phyloP scores from a whole-genome alignment of 2,797 vertebrate species.

The Artibeus jamaicensis region DNA sequence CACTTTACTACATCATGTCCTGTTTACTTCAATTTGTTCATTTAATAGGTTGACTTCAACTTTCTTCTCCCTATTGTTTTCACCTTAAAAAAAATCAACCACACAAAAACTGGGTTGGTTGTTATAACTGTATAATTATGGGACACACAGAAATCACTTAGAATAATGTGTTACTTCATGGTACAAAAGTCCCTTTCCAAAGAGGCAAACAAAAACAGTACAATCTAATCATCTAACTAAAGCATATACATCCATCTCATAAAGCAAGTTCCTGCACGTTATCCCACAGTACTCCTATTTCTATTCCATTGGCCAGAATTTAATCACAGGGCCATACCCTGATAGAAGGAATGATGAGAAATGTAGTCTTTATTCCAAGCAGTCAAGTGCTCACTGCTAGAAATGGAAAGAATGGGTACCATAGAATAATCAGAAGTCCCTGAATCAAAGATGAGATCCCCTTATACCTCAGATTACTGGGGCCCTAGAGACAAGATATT shows the following conservation, averaged over 20 bases:
- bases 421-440: not conserved
- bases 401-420: not conserved
- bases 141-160: not conserved
- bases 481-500: not conserved
- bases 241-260: not conserved
- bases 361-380: not conserved
- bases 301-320: not conserved
- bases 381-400: not conserved
- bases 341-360: not conserved
- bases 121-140: not conserved
- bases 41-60: not conserved
- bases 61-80: not conserved
- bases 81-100: not conserved
- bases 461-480: not conserved
- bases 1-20: not conserved
- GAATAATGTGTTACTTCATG: not conserved
- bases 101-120: not conserved
- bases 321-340: not conserved
- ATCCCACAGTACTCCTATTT: not conserved
- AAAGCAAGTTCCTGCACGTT: not conserved
- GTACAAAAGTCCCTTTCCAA: not conserved
- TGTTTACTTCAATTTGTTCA: not conserved
- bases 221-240: not conserved
- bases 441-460: not conserved
- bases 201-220: not conserved